phyloP scores from a whole-genome alignment of 2,797 vertebrate genomes.

The Sebastes minor region DNA sequence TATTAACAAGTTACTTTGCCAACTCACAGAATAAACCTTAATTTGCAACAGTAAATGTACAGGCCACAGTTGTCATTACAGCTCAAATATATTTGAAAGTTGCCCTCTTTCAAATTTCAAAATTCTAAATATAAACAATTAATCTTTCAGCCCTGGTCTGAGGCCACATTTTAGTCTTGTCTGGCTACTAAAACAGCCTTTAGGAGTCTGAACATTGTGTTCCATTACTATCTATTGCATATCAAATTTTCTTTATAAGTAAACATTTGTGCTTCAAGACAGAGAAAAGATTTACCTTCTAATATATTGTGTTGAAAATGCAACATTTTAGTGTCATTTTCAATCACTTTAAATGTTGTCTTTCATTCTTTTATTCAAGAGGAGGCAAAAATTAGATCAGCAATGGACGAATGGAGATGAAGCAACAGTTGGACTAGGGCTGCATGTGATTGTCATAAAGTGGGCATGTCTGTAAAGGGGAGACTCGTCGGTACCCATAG shows the following conservation, averaged over 20 bases:
- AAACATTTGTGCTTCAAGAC: neutral
- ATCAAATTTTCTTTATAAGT: neutral
- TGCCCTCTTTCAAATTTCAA: too few relatives aligned
- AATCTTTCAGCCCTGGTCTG: neutral
- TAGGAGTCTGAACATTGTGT: neutral
- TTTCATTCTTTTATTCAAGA: neutral
- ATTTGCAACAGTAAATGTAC: too few relatives aligned
- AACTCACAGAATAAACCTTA: too few relatives aligned
- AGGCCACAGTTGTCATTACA: too few relatives aligned
- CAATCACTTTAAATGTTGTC: neutral
- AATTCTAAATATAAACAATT: neutral
- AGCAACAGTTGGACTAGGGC: neutral
- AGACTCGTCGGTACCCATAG: too few relatives aligned
- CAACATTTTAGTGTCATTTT: neutral
- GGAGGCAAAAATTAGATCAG: neutral
- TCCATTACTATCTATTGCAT: neutral
- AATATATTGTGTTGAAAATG: neutral
- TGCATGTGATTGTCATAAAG: too few relatives aligned
- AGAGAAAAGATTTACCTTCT: neutral
- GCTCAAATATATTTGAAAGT: too few relatives aligned
- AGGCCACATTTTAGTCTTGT: neutral
- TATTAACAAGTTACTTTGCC: too few relatives aligned
- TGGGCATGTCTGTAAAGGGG: too few relatives aligned
- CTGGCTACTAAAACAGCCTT: neutral
- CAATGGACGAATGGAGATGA: neutral